Percentiles rank a stretch among this genome's conserved stretches.
phyloP scores from a whole-genome alignment of 2,797 vertebrate species.

The Trematomus bernacchii region DNA sequence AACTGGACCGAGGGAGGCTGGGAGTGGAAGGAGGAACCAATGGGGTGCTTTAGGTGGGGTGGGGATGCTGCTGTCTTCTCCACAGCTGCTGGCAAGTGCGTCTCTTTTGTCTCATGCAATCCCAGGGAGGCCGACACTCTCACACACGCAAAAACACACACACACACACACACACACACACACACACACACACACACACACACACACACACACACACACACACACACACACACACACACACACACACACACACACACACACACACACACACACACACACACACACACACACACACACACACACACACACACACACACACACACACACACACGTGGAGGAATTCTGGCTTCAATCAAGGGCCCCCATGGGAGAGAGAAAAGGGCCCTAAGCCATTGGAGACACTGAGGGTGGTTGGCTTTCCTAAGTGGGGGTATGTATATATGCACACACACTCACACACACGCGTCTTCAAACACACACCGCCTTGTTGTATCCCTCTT shows the following conservation, averaged over 20 bases:
- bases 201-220: slow-evolving; percentile 58
- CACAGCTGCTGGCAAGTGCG: slow-evolving; percentile 84
- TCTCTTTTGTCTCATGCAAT: slow-evolving; percentile 86
- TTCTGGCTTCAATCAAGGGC: slow-evolving; percentile 82
- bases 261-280: too few relatives aligned
- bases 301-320: slow-evolving; percentile 48
- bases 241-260: slow-evolving; percentile 49
- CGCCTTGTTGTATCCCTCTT: slow-evolving; percentile 35
- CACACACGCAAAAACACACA: slow-evolving; percentile 49
- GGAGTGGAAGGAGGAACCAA: slow-evolving; percentile 78
- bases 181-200: slow-evolving; percentile 49
- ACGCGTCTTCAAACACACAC: slow-evolving; percentile 42
- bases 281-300: slow-evolving; percentile 44
- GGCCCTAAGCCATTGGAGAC: slow-evolving; percentile 81
- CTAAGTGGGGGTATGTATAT: slow-evolving; percentile 73
- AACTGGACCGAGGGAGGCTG: slow-evolving; percentile 76
- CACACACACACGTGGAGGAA: slow-evolving; percentile 82
- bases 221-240: slow-evolving; percentile 60
- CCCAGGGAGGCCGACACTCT: slow-evolving; percentile 61
- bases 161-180: slow-evolving; percentile 56
- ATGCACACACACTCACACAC: slow-evolving; percentile 32
- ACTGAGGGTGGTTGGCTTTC: slow-evolving; percentile 78
- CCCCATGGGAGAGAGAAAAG: slow-evolving; percentile 76
- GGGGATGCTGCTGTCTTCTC: slow-evolving; percentile 67
- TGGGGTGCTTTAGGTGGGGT: slow-evolving; percentile 78